Conservation (phyloP, 2,888 invertebrate genomes). For the Brassicogethes aeneus region DNA sequence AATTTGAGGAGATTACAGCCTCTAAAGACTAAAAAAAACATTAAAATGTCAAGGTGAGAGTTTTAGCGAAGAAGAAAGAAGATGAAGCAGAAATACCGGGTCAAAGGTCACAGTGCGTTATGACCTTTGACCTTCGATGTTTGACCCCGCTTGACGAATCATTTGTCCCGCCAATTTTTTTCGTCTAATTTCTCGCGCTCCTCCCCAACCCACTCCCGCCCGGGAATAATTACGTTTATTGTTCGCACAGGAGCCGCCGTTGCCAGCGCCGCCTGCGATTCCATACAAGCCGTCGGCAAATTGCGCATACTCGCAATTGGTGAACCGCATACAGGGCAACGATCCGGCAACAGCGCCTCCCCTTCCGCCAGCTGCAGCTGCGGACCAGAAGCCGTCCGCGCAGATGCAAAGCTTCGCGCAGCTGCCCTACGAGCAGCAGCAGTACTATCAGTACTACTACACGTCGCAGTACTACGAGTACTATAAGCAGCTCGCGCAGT, state of each 20-base stretch:
- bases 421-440: conserved; percentile 34
- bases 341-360: conserved; percentile 29
- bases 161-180: too few relatives aligned
- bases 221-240: background rate
- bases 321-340: conserved; percentile 72
- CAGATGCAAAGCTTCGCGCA: conserved; percentile 14
- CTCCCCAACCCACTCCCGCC: too few relatives aligned
- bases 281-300: conserved; percentile 76
- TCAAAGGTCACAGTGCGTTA: too few relatives aligned
- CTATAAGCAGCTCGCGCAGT: conserved; percentile 35
- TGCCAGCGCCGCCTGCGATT: conserved; percentile 46
- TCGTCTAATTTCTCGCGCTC: too few relatives aligned
- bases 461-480: conserved; percentile 38
- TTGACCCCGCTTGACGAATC: too few relatives aligned
- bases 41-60: too few relatives aligned
- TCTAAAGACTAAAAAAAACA: background rate
- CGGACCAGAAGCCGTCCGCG: conserved; percentile 7
- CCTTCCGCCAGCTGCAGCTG: conserved; percentile 31
- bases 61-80: background rate
- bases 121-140: too few relatives aligned
- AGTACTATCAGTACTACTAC: conserved; percentile 39
- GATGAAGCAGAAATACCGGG: too few relatives aligned
- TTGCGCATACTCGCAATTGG: conserved; percentile 81
- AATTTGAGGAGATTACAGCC: background rate
- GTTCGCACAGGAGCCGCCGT: conserved; percentile 25